Evolutionary conservation across 2,113 vertebrate genomes (phyloP), one percentile per base, ranked within the genome.

Genomic region (Seriola dumerili): DNA sequence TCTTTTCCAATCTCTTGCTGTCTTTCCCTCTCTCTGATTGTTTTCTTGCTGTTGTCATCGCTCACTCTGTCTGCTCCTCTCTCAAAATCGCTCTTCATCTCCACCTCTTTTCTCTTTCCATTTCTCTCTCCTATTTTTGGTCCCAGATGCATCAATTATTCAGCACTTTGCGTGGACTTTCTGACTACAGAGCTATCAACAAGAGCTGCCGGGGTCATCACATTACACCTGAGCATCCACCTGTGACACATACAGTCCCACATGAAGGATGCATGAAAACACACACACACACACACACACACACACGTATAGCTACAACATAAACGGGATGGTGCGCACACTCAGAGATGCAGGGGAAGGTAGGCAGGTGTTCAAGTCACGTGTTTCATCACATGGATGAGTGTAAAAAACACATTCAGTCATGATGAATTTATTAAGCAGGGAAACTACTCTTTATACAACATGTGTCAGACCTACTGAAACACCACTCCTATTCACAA

Each of bases 131-230:
- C 90, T 92, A 91, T 92, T 92, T 93, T 84, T 84, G 86, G 84
- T 90, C 79, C 77, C 57, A 61, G n/a, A 48, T 64, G 55, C 78
- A 80, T 93, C 63, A 86, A 91, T 91, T 89, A 91, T 92, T 91
- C 81, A 93, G 29, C 13, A 44, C 46, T 75, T 83, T 84, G 70
- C 85, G 68, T 76, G 80, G 85, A 85, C 78, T 17, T 86, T 82
- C 66, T 83, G 75, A 58, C 79, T 48, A 16, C 34, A 59, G 77
- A 57, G 72, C 63, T 71, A 87, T 89, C 85, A 76, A 80, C 82
- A 84, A 73, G 68, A 73, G 80, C 67, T 57, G 73, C 64, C 75
- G 23, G 80, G 76, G 67, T 84, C 59, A 38, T 86, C 73, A 21
- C 4, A 32, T 81, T 79, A 70, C 87, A 91, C 80, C 85, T 88